These are phyloP conservation scores for Dendrocopos noguchii DNA, from an alignment of 2,113 vertebrate genomes.

Conservation along the genomic window DNA sequence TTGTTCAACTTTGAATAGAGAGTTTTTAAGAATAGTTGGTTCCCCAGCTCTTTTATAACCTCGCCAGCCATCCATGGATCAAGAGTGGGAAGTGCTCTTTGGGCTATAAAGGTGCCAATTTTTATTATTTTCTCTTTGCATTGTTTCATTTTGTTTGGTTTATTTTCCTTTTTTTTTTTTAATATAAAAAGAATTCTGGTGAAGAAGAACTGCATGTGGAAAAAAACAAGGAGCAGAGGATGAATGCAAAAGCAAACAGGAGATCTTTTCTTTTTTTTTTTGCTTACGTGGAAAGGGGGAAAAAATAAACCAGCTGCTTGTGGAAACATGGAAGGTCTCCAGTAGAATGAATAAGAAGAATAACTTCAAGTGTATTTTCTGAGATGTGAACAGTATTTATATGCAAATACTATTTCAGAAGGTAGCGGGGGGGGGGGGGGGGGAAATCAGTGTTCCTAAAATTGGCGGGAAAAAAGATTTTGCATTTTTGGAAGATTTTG, in stretches of 20 bases:
- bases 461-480: slow-evolving; percentile 21
- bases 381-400: slow-evolving; percentile 15
- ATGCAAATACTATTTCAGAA: slow-evolving; percentile 41
- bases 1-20: slow-evolving; percentile 31
- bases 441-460: neutral
- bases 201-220: neutral
- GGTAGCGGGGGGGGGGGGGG: neutral
- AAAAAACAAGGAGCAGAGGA: neutral
- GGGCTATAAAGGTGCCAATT: neutral
- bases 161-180: neutral
- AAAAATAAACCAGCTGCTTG: neutral
- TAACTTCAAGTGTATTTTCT: slow-evolving; percentile 36
- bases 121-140: neutral
- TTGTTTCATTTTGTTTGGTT: neutral
- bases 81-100: neutral
- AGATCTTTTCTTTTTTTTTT: neutral
- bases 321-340: slow-evolving; percentile 42
- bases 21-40: neutral
- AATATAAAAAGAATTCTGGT: neutral
- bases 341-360: slow-evolving; percentile 35
- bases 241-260: neutral
- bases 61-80: neutral
- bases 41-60: neutral
- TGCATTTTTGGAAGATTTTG: slow-evolving; percentile 40
- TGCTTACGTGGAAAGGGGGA: neutral